Conservation (phyloP, 2,113 vertebrate species). For the Osmerus eperlanus region DNA sequence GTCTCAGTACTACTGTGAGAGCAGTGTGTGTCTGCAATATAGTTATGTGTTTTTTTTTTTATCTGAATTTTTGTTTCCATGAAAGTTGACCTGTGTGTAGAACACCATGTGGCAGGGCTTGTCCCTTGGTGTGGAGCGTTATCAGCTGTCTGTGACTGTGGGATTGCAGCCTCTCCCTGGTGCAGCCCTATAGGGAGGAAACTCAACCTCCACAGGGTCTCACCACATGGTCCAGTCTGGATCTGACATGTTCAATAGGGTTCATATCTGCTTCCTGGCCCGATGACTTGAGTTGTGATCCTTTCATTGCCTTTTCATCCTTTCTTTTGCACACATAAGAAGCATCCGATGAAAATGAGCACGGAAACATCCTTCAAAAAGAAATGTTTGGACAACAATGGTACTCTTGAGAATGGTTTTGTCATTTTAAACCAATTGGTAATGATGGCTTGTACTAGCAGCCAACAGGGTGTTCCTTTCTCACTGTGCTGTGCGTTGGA, state of each 20-base stretch:
- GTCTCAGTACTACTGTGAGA: conserved; percentile 62
- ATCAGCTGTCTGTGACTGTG: conserved; percentile 79
- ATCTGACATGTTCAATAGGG: conserved; percentile 80
- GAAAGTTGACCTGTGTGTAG: conserved; percentile 46
- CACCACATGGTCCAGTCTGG: conserved; percentile 64
- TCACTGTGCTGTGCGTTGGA: conserved; percentile 71
- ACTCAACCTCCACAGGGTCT: conserved; percentile 49
- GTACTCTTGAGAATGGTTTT: conserved; percentile 39
- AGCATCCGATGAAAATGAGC: conserved; percentile 36
- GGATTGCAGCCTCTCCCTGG: conserved; percentile 79
- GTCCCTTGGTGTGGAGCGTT: conserved; percentile 63
- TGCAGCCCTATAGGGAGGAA: conserved; percentile 62
- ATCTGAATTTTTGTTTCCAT: conserved; percentile 31
- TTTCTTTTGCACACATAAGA: conserved; percentile 72
- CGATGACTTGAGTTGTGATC: conserved; percentile 66
- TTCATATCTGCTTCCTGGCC: conserved; percentile 79
- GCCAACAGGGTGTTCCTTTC: conserved; percentile 42
- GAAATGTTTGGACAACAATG: conserved; percentile 34
- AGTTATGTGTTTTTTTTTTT: conserved; percentile 38
- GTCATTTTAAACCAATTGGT: conserved; percentile 47
- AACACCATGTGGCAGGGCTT: conserved; percentile 47
- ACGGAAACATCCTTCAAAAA: conserved; percentile 30
- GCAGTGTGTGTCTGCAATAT: conserved; percentile 52
- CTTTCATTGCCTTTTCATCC: conserved; percentile 74
- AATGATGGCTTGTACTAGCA: conserved; percentile 43